Percentiles rank a stretch among this genome's conserved stretches.
Conservation (phyloP, 1,140 invertebrate genomes). For the Andrena cerasifolii region DNA sequence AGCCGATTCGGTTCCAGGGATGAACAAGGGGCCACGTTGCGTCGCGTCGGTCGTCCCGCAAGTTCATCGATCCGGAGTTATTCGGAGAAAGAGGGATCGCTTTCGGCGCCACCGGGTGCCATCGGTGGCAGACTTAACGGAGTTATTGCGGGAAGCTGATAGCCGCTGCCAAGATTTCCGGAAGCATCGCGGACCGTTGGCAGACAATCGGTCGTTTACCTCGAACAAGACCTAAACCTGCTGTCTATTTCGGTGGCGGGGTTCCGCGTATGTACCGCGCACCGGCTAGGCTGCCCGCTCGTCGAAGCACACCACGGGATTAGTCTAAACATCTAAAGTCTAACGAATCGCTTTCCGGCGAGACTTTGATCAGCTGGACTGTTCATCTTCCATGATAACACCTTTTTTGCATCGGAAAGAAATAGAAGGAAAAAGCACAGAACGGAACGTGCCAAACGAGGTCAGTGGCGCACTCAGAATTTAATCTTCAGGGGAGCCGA, state of each 20-base stretch:
- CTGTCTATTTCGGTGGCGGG: constrained; percentile 54
- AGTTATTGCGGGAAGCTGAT: constrained; percentile 49
- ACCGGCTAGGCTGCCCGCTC: not conserved
- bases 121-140: constrained; percentile 33
- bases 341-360: too few species aligned
- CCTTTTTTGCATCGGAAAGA: too few species aligned
- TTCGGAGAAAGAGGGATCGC: constrained; percentile 12
- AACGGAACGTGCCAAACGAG: too few species aligned
- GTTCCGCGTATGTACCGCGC: too few species aligned
- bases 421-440: too few species aligned
- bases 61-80: constrained; percentile 32
- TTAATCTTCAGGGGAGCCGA: too few species aligned
- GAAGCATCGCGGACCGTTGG: constrained; percentile 37
- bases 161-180: constrained; percentile 58
- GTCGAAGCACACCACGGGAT: constrained; percentile 19
- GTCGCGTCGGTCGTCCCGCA: not conserved
- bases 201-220: constrained; percentile 66
- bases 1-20: too few species aligned
- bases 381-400: too few species aligned
- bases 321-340: too few species aligned
- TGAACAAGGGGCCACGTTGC: too few species aligned
- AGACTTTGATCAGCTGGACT: too few species aligned
- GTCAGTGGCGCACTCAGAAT: too few species aligned
- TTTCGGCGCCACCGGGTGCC: constrained; percentile 13
- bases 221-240: constrained; percentile 44